Evolutionary conservation across 2,113 vertebrate species (phyloP).

Genomic region (Xiphorhynchus elegans): DNA sequence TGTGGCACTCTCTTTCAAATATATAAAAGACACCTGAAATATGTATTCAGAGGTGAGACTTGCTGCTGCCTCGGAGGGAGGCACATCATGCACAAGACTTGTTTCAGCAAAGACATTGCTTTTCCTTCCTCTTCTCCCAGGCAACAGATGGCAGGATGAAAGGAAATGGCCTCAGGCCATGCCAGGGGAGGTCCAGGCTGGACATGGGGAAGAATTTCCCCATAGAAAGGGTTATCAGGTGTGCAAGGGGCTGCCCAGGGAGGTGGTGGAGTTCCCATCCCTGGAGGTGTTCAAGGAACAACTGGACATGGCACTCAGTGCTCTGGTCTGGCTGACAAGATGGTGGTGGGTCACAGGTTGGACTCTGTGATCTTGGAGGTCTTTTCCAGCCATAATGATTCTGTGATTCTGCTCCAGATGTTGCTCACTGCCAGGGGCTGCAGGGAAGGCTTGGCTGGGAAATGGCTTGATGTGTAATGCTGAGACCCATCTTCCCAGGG

Average conservation of each 20-base stretch:
- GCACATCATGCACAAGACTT: accelerated
- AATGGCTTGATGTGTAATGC: background rate
- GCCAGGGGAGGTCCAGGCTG: background rate
- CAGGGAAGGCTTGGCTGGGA: background rate
- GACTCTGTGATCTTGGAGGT: background rate
- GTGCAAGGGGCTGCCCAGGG: background rate
- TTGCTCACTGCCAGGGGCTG: background rate
- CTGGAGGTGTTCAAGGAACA: background rate
- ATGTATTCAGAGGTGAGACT: background rate
- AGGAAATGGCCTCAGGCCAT: background rate
- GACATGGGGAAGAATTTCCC: background rate
- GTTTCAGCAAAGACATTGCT: background rate
- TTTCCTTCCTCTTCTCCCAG: background rate
- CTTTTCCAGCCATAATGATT: background rate
- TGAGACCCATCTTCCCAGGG: background rate
- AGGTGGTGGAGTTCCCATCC: background rate
- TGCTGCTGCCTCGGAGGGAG: background rate
- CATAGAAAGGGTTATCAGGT: background rate
- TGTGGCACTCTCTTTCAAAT: background rate
- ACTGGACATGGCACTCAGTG: background rate
- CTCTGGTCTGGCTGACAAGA: background rate
- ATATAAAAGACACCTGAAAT: background rate
- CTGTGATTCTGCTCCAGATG: background rate
- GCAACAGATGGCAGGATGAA: background rate
- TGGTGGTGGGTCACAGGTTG: accelerated